phyloP scores from a whole-genome alignment of 2,888 invertebrate species.

The Uropetala carovei region DNA sequence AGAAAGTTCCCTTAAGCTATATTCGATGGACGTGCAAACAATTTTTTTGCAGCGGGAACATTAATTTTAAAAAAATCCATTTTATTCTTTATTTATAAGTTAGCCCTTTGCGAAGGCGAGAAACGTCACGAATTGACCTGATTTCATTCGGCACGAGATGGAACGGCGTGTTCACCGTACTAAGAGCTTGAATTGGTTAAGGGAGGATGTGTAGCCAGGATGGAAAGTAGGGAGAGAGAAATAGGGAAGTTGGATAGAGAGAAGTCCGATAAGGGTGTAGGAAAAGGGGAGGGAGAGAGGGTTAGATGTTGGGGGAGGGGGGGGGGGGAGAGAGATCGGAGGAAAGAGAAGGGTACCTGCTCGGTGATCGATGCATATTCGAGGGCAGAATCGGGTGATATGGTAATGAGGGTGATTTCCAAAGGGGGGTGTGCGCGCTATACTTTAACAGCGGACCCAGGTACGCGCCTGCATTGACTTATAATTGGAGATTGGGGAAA shows the following conservation, averaged over 20 bases:
- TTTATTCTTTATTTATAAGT: not conserved
- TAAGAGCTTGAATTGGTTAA: no score
- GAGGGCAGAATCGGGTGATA: conserved; percentile 34
- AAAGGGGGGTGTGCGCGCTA: conserved; percentile 37
- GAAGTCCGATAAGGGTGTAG: not conserved
- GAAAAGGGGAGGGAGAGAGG: not conserved
- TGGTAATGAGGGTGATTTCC: conserved; percentile 59
- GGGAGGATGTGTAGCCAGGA: no score
- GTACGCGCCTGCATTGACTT: conserved; percentile 42
- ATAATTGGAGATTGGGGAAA: conserved; percentile 13
- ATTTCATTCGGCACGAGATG: not conserved
- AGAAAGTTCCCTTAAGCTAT: not conserved
- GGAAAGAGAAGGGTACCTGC: not conserved
- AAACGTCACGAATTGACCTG: conserved; percentile 29
- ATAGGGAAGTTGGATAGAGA: not conserved
- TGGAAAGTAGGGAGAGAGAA: not conserved
- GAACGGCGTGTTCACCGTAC: not conserved
- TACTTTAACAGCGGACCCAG: conserved; percentile 31
- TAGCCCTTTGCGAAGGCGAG: not conserved
- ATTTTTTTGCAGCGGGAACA: not conserved
- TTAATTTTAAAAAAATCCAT: not conserved
- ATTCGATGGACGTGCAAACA: not conserved
- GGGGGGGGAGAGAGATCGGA: not conserved
- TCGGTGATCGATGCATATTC: conserved; percentile 52
- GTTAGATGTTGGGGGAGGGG: not conserved